Conservation (phyloP, 2,888 invertebrate species). For the Agrilus cyanescens region DNA sequence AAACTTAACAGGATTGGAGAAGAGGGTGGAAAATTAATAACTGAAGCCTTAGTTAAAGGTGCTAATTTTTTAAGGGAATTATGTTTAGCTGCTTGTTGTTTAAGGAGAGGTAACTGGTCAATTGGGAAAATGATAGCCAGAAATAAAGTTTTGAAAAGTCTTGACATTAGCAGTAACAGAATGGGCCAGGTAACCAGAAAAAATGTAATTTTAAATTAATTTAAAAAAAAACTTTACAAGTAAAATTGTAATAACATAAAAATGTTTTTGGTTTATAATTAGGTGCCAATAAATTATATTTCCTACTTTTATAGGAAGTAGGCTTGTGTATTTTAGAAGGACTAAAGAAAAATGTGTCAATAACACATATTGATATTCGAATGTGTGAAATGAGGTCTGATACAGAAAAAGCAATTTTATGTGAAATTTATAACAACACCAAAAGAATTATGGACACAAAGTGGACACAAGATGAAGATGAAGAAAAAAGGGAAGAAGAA, state of each 20-base stretch:
- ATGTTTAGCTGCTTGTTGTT: slow-evolving; percentile 25
- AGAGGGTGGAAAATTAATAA: slow-evolving; percentile 21
- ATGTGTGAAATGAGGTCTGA: slow-evolving; percentile 23
- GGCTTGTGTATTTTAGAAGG: slow-evolving; percentile 20
- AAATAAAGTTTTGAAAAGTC: slow-evolving; percentile 21
- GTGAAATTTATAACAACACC: slow-evolving; percentile 16
- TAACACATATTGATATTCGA: slow-evolving; percentile 25
- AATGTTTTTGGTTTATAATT: too few relatives aligned
- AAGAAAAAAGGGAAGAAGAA: too few relatives aligned
- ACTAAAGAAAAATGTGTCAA: slow-evolving; percentile 18
- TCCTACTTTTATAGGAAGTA: slow-evolving; percentile 22
- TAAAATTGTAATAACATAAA: too few relatives aligned
- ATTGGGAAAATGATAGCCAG: slow-evolving; percentile 22
- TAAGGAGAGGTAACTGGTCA: slow-evolving; percentile 19
- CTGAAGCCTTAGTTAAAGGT: slow-evolving; percentile 15
- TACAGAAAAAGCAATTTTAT: slow-evolving; percentile 20
- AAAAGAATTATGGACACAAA: too few relatives aligned
- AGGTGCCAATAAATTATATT: slow-evolving; percentile 6
- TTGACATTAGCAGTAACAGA: slow-evolving; percentile 30
- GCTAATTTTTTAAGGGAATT: slow-evolving; percentile 19
- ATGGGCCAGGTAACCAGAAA: slow-evolving; percentile 35
- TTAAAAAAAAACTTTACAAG: too few relatives aligned
- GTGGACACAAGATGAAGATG: too few relatives aligned
- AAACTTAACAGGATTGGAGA: slow-evolving; percentile 23
- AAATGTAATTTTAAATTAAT: too few relatives aligned